Evolutionary conservation across 2,113 vertebrate species (phyloP).

Genomic region (Dromiciops gliroides): DNA sequence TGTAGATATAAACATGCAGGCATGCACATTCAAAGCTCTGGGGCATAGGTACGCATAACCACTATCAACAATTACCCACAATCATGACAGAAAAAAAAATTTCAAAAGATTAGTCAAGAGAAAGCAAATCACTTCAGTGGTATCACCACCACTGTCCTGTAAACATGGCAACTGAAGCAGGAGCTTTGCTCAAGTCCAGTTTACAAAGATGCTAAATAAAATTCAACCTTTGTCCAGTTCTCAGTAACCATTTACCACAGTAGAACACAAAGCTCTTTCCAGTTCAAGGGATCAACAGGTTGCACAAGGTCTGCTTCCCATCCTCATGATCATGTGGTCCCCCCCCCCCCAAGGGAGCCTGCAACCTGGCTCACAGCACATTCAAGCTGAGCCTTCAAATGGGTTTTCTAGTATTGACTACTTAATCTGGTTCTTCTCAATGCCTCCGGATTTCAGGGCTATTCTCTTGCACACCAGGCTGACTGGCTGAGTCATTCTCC

Average conservation of each 20-base stretch:
- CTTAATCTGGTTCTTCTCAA: constrained; percentile 36
- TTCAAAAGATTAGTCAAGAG: background rate
- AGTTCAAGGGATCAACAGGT: background rate
- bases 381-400: constrained; percentile 53
- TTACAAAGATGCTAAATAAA: background rate
- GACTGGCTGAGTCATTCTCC: background rate
- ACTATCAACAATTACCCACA: background rate
- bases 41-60: no score
- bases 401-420: constrained; percentile 31
- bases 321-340: constrained; percentile 42
- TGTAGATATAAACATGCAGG: no score
- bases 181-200: background rate
- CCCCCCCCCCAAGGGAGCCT: constrained; percentile 65
- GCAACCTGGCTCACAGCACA: constrained; percentile 21
- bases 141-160: background rate
- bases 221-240: constrained; percentile 29
- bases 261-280: background rate
- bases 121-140: background rate
- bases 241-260: constrained; percentile 15
- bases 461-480: background rate
- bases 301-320: constrained; percentile 41
- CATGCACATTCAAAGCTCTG: no score
- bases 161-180: background rate
- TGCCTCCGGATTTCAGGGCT: constrained; percentile 29
- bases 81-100: background rate